phyloP scores from a whole-genome alignment of 1,140 invertebrate genomes.

The Philopotamus ludificatus region DNA sequence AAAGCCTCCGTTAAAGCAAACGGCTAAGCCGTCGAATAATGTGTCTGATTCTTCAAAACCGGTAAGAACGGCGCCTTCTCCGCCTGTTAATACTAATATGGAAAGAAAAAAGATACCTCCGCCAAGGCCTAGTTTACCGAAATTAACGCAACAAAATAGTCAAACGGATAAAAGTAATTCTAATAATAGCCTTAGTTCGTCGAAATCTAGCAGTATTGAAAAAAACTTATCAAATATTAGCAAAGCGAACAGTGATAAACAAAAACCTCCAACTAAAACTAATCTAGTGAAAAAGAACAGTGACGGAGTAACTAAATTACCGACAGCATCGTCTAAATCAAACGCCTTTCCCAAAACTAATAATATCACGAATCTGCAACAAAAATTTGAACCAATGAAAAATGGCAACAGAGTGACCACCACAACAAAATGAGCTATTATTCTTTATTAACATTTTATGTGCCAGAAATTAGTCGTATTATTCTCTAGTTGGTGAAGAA shows the following conservation, averaged over 20 bases:
- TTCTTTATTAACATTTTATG: not conserved
- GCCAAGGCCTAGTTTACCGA: conserved; percentile 33
- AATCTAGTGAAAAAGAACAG: conserved; percentile 13
- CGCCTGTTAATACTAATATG: conserved; percentile 19
- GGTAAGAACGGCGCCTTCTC: conserved; percentile 32
- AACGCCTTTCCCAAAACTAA: conserved; percentile 61
- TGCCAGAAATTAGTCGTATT: too few relatives aligned
- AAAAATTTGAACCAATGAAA: conserved; percentile 67
- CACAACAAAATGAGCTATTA: not conserved
- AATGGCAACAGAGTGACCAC: conserved; percentile 6
- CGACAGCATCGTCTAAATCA: conserved; percentile 37
- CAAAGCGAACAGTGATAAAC: conserved; percentile 20
- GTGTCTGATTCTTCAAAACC: conserved; percentile 16
- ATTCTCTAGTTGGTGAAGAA: too few relatives aligned
- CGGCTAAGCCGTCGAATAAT: conserved; percentile 6
- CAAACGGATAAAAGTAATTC: conserved; percentile 24
- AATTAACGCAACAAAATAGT: conserved; percentile 29
- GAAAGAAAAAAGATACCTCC: conserved; percentile 36
- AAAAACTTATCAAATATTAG: conserved; percentile 28
- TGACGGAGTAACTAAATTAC: conserved; percentile 20
- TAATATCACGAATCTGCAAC: conserved; percentile 71
- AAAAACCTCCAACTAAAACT: conserved; percentile 20
- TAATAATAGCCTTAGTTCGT: conserved; percentile 21
- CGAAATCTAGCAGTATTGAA: conserved; percentile 34
- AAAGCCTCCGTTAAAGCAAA: conserved; percentile 26